Evolutionary conservation across 2,113 vertebrate genomes (phyloP).

Genomic region (Myrmecobius fasciatus): DNA sequence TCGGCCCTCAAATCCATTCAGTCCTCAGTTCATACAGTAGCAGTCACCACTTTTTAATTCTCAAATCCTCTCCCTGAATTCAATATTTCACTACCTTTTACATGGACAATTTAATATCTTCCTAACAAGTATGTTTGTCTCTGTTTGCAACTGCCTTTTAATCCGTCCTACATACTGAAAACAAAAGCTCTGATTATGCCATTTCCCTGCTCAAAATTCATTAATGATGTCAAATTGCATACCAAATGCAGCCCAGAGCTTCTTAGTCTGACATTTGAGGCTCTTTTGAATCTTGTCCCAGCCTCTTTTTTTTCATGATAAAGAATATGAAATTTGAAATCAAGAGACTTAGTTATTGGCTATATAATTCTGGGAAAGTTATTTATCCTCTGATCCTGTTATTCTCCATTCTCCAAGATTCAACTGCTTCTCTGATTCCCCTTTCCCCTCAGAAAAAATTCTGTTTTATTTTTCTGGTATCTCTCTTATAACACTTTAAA

Average conservation of each 20-base stretch:
- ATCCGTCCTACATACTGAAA: neutral
- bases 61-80: neutral
- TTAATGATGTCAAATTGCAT: neutral
- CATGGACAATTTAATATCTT: neutral
- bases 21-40: neutral
- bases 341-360: neutral
- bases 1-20: neutral
- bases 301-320: neutral
- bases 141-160: neutral
- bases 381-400: neutral
- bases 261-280: neutral
- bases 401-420: neutral
- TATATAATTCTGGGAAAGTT: neutral
- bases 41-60: neutral
- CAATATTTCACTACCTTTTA: neutral
- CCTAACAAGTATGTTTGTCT: neutral
- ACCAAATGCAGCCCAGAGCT: neutral
- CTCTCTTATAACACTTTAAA: neutral
- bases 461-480: neutral
- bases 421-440: neutral
- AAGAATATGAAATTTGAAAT: neutral
- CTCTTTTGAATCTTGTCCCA: neutral
- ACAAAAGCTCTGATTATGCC: neutral
- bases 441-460: neutral
- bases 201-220: neutral